A percentile compares a stretch with the other conserved stretches of the same genome.
Conservation (phyloP, 2,888 invertebrate species). For the Conus canariensis region DNA sequence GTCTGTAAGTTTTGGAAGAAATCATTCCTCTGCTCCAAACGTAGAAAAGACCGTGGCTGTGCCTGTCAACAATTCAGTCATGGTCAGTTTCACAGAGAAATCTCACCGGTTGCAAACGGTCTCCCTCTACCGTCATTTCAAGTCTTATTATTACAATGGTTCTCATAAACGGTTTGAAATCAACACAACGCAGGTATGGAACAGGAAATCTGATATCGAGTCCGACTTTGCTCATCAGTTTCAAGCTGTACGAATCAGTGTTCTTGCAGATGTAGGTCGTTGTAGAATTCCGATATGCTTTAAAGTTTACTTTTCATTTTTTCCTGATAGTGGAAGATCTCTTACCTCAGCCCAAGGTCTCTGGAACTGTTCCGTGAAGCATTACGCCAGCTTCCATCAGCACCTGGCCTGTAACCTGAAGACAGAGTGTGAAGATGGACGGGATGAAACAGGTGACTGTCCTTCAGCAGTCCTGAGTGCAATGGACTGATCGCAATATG, state of each 20-base stretch:
- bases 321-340: neutral
- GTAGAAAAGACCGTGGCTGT: neutral
- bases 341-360: neutral
- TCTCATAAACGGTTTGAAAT: no score
- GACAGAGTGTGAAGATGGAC: slow-evolving; percentile 9
- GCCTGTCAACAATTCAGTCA: neutral
- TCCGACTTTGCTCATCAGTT: no score
- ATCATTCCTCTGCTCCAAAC: neutral
- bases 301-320: neutral
- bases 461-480: neutral
- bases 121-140: no score
- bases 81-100: neutral
- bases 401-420: neutral
- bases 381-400: neutral
- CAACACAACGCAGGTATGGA: no score
- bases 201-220: no score
- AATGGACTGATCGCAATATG: neutral
- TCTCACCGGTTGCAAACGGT: neutral
- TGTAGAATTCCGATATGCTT: neutral
- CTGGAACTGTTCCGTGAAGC: neutral
- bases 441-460: neutral
- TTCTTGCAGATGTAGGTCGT: no score
- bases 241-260: no score
- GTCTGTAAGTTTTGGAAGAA: neutral
- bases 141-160: no score